These are phyloP conservation scores for Lasioglossum marginatum DNA, from an alignment of 2,888 invertebrate genomes.

Conservation along the genomic window DNA sequence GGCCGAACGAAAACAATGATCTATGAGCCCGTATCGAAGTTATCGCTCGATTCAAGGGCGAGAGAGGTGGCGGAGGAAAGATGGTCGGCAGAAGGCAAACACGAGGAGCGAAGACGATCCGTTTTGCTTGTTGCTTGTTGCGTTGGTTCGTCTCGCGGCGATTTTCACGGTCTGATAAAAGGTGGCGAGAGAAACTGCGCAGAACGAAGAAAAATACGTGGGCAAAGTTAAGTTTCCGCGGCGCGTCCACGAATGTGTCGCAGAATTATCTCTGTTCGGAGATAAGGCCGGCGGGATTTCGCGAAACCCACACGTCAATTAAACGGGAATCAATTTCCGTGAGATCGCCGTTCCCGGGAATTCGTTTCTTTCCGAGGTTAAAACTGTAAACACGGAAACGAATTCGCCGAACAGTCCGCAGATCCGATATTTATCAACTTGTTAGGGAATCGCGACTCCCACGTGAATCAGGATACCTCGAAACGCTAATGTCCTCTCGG, in stretches of 20 bases:
- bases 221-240: not conserved
- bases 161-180: not conserved
- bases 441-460: not conserved
- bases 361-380: not conserved
- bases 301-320: not conserved
- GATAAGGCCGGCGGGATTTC: not conserved
- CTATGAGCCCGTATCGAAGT: constrained; percentile 36
- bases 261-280: constrained; percentile 18
- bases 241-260: not conserved
- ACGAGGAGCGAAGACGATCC: constrained; percentile 7
- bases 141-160: not conserved
- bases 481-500: not conserved
- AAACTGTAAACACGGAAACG: not conserved
- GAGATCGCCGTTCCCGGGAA: not conserved
- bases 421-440: not conserved
- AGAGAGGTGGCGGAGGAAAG: not conserved
- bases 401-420: not conserved
- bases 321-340: not conserved
- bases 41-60: constrained; percentile 23
- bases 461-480: not conserved
- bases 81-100: not conserved
- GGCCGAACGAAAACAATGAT: constrained; percentile 52
- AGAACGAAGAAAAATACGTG: not conserved
- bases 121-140: not conserved
- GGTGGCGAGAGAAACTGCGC: not conserved